Percentiles rank a stretch among this genome's conserved stretches.
These are phyloP conservation scores for Sesia bembeciformis DNA, from an alignment of 2,888 invertebrate species.

Conservation along the genomic window DNA sequence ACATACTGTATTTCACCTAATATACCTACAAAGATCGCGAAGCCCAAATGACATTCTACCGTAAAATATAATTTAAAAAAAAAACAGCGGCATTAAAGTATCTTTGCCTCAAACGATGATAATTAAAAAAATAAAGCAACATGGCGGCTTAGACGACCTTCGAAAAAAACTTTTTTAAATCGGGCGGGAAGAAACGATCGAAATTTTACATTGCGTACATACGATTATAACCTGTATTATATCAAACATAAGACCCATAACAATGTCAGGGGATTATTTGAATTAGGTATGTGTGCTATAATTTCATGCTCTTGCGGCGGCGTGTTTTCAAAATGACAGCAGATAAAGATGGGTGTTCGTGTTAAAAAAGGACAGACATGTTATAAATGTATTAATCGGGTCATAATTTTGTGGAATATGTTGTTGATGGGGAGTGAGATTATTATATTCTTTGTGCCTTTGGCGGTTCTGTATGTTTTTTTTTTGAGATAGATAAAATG, in stretches of 20 bases:
- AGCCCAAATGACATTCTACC: slow-evolving; percentile 44
- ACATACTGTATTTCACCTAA: slow-evolving; percentile 14
- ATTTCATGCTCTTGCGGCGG: slow-evolving; percentile 63
- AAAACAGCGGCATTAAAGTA: background rate
- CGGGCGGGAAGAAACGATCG: slow-evolving; percentile 22
- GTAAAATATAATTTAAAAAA: slow-evolving; percentile 16
- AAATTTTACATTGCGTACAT: too few relatives aligned
- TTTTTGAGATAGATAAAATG: too few relatives aligned
- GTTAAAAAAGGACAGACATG: slow-evolving; percentile 22
- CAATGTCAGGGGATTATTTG: slow-evolving; percentile 17
- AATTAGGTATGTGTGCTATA: slow-evolving; percentile 65
- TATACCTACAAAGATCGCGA: slow-evolving; percentile 18
- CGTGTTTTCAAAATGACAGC: slow-evolving; percentile 59
- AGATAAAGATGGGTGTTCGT: slow-evolving; percentile 18
- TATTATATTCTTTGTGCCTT: background rate
- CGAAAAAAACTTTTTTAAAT: slow-evolving; percentile 43
- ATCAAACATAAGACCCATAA: too few relatives aligned
- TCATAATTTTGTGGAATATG: slow-evolving; percentile 62
- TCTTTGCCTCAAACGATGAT: background rate
- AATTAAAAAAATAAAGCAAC: slow-evolving; percentile 16
- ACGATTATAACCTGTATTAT: too few relatives aligned
- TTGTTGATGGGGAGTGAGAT: slow-evolving; percentile 30
- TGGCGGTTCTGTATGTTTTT: background rate
- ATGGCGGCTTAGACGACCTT: slow-evolving; percentile 21
- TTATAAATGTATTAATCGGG: slow-evolving; percentile 68